Evolutionary conservation across 2,113 vertebrate genomes (phyloP).

Genomic region (Daboia siamensis): DNA sequence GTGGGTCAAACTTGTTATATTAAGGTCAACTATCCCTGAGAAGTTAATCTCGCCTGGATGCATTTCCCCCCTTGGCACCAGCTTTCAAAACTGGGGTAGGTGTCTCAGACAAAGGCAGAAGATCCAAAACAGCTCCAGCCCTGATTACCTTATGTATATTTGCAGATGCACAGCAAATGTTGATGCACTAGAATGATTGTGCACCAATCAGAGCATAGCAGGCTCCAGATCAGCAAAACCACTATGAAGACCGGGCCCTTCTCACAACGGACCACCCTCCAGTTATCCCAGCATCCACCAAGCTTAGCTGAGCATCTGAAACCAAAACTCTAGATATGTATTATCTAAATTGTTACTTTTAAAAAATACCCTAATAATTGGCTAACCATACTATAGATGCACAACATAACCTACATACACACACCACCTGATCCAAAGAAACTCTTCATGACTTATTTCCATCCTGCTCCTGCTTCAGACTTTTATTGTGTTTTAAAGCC

Average conservation of each 20-base stretch:
- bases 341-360: too few relatives aligned
- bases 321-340: too few relatives aligned
- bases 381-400: too few relatives aligned
- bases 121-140: not conserved
- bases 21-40: not conserved
- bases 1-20: too few relatives aligned
- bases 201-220: not conserved
- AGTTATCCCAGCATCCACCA: not conserved
- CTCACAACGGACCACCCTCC: not conserved
- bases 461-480: not conserved
- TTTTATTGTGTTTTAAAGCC: not conserved
- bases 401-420: too few relatives aligned
- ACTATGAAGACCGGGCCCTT: not conserved
- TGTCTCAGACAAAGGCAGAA: not conserved
- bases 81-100: not conserved
- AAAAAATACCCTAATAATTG: too few relatives aligned
- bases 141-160: not conserved
- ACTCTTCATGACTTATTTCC: not conserved
- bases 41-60: not conserved
- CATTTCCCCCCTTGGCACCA: too few relatives aligned
- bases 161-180: not conserved
- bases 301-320: not conserved
- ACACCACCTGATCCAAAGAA: not conserved
- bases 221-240: not conserved
- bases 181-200: not conserved